These are phyloP conservation scores for Camelus bactrianus DNA, from an alignment of 2,113 vertebrate genomes.

Conservation along the genomic window DNA sequence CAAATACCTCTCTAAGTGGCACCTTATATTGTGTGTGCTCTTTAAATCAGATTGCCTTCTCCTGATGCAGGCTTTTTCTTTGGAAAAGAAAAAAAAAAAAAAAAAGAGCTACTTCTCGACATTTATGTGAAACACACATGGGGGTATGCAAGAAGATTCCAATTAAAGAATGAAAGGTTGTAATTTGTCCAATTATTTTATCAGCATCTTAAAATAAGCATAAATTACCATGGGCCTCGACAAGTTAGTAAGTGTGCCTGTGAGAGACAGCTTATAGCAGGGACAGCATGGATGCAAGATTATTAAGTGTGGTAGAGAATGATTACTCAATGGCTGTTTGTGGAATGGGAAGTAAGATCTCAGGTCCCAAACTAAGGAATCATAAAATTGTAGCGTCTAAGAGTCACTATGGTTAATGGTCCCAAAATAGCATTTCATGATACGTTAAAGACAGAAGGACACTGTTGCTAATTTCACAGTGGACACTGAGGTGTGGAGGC, in stretches of 20 bases:
- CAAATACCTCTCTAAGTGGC: background rate
- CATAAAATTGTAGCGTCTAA: background rate
- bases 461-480: background rate
- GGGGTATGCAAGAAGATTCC: background rate
- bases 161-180: conserved; percentile 33
- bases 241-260: background rate
- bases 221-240: background rate
- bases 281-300: background rate
- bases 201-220: conserved; percentile 43
- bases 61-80: background rate
- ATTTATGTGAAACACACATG: conserved; percentile 15
- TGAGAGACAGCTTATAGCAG: background rate
- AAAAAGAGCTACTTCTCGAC: background rate
- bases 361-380: background rate
- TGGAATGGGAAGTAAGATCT: background rate
- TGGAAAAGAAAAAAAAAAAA: background rate
- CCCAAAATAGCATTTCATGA: background rate
- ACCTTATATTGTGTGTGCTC: background rate
- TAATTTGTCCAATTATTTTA: conserved; percentile 58
- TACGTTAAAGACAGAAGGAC: background rate
- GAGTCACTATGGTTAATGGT: background rate
- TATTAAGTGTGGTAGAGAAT: background rate
- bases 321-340: background rate
- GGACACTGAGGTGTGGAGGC: background rate
- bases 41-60: conserved; percentile 41